Evolutionary conservation across 2,888 invertebrate species (phyloP).

Genomic region (Tanytarsus gracilentus): DNA sequence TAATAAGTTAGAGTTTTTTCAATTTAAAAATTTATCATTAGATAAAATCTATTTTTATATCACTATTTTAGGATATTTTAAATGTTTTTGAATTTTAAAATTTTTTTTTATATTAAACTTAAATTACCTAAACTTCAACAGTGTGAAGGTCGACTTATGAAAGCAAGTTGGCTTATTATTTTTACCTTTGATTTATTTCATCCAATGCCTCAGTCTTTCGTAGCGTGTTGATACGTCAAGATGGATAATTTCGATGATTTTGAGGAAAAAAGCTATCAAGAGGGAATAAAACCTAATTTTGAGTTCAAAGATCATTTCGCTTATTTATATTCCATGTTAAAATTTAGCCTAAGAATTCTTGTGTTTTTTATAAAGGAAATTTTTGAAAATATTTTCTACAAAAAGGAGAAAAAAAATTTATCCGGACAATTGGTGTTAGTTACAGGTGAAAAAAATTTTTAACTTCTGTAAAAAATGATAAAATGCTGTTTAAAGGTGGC

Average conservation of each 20-base stretch:
- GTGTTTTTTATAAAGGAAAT: neutral
- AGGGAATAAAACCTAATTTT: neutral
- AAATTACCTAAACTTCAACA: too few species aligned
- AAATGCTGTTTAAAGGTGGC: slow-evolving; percentile 36
- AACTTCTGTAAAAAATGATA: neutral
- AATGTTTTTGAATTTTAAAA: too few species aligned
- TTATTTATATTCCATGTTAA: neutral
- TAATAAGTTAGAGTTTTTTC: too few species aligned
- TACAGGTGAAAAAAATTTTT: slow-evolving; percentile 3
- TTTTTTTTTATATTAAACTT: too few species aligned
- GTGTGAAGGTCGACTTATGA: too few species aligned
- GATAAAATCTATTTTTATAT: too few species aligned
- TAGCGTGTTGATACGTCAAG: neutral
- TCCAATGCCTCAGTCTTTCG: neutral
- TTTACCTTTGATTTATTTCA: neutral
- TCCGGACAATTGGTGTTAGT: slow-evolving; percentile 12
- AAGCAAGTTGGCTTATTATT: too few species aligned
- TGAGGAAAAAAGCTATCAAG: slow-evolving; percentile 17
- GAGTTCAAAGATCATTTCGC: neutral
- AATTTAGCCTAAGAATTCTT: neutral
- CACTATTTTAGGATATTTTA: too few species aligned
- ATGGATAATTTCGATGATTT: slow-evolving; percentile 26
- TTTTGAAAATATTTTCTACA: neutral
- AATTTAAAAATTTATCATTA: too few species aligned
- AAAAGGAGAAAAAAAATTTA: slow-evolving; percentile 5